A percentile compares a stretch with the other conserved stretches of the same genome.
Evolutionary conservation across 2,888 invertebrate species (phyloP).

Genomic region (Cheilosia soror): DNA sequence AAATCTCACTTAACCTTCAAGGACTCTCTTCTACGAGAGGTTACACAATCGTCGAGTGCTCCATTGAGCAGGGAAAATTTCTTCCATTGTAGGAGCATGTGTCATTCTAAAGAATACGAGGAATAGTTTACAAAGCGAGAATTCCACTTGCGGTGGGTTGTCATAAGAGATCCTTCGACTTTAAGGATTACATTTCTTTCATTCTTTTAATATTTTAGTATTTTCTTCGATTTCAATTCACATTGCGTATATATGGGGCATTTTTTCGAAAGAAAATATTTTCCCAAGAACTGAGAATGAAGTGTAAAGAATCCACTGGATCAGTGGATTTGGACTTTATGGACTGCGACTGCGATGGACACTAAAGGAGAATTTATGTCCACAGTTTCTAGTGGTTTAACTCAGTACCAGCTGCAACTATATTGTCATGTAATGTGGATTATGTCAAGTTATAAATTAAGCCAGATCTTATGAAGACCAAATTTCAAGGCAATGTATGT

Average conservation of each 20-base stretch:
- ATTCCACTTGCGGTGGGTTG: conserved; percentile 52
- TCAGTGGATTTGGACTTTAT: conserved; percentile 16
- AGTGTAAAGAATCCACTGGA: conserved; percentile 15
- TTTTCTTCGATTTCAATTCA: conserved; percentile 13
- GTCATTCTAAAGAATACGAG: conserved; percentile 44
- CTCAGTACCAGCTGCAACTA: not conserved
- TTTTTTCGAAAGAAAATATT: conserved; percentile 5
- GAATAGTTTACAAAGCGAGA: conserved; percentile 54
- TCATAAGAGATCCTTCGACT: conserved; percentile 44
- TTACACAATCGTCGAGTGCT: conserved; percentile 53
- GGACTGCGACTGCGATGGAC: not conserved
- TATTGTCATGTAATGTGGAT: not conserved
- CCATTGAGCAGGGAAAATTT: conserved; percentile 33
- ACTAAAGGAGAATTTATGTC: not conserved
- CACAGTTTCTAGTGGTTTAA: not conserved
- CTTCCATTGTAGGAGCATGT: conserved; percentile 39
- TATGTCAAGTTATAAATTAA: not conserved
- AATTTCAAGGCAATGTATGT: not conserved
- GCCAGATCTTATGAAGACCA: not conserved
- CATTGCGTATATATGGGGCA: not conserved
- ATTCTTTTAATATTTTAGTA: conserved; percentile 9
- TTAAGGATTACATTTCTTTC: conserved; percentile 56
- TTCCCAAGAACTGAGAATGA: conserved; percentile 19
- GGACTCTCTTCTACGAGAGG: conserved; percentile 48
- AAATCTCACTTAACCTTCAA: conserved; percentile 59